A percentile compares a stretch with the other conserved stretches of the same genome.
phyloP scores from a whole-genome alignment of 2,113 vertebrate genomes.

The Geothlypis trichas region DNA sequence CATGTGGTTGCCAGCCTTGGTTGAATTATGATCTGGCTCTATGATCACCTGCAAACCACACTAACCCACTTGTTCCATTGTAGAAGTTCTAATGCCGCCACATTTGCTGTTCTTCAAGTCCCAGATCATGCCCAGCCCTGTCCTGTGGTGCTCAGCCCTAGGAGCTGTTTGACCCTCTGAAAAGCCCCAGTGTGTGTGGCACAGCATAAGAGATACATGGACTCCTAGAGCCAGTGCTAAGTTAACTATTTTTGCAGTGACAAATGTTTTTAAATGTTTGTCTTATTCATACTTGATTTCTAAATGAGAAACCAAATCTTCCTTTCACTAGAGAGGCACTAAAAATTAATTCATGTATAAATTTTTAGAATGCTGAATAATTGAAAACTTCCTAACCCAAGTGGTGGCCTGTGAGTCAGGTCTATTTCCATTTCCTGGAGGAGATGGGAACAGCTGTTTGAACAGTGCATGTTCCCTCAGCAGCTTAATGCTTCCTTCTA shows the following conservation, averaged over 20 bases:
- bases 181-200: background rate
- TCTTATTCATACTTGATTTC: background rate
- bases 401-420: background rate
- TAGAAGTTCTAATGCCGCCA: background rate
- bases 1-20: background rate
- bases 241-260: background rate
- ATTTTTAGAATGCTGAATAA: background rate
- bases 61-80: background rate
- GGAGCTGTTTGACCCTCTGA: background rate
- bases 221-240: background rate
- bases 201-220: background rate
- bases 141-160: background rate
- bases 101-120: background rate
- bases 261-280: background rate
- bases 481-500: background rate
- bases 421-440: background rate
- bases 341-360: background rate
- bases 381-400: background rate
- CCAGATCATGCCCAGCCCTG: background rate
- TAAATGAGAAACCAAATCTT: background rate
- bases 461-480: background rate
- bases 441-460: background rate
- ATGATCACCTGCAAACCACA: background rate
- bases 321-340: background rate
- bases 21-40: background rate